A percentile compares a stretch with the other conserved stretches of the same genome.
Evolutionary conservation across 2,888 invertebrate species (phyloP).

Genomic region (Pantelozetes paolii): DNA sequence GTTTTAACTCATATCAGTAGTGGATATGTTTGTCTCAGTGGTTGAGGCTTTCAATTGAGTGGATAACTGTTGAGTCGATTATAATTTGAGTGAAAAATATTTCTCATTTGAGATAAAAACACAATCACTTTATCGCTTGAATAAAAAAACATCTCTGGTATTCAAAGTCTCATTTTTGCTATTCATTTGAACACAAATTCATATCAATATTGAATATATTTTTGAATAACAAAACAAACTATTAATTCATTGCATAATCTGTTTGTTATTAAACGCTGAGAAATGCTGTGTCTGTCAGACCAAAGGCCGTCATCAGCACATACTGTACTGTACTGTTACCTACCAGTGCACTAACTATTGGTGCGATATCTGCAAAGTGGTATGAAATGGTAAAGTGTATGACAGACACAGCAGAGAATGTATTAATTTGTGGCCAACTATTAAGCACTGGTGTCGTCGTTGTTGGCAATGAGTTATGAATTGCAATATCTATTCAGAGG

Average conservation of each 20-base stretch:
- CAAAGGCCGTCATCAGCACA: too few species aligned
- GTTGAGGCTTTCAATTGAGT: not conserved
- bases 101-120: not conserved
- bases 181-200: not conserved
- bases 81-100: slow-evolving; percentile 16
- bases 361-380: too few species aligned
- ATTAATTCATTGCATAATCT: not conserved
- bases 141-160: not conserved
- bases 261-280: too few species aligned
- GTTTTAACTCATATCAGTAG: not conserved
- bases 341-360: too few species aligned
- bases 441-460: too few species aligned
- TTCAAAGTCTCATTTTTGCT: not conserved
- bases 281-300: too few species aligned
- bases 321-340: too few species aligned
- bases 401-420: too few species aligned
- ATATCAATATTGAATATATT: not conserved
- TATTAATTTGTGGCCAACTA: not conserved
- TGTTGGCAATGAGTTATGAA: slow-evolving; percentile 31
- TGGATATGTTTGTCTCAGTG: not conserved
- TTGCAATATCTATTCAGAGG: not conserved
- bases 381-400: too few species aligned
- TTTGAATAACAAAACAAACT: not conserved
- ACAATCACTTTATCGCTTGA: not conserved
- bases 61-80: not conserved